Base-by-base conservation (phyloP, 1,140 invertebrate species). In the Acyrthosiphon pisum region DNA sequence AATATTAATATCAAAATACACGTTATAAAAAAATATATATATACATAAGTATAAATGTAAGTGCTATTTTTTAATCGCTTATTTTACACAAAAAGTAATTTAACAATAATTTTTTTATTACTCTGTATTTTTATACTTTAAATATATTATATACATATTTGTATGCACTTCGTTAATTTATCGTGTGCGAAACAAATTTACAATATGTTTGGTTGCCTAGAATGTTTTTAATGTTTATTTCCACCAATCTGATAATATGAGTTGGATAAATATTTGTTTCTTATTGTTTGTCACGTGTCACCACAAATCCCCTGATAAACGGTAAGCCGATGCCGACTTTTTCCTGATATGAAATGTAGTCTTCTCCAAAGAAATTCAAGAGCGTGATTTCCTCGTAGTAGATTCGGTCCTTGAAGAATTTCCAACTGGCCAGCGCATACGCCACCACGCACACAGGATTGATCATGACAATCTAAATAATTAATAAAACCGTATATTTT, bases 341-440 rank as follows among this genome's bases (percentile, higher is more conserved):
- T 94, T 97, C 96, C 95, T 99, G 98, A 95, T 99, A 99, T 91
- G 97, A 95, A 6, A 97, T 94, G 95, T 99, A 99, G 68, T 98
- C 96, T 94, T 97, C 96, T 1, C 98, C 98, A 95, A 99, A 99
- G 96, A 99, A 99, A 94, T 97, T 97, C 0, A 99, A 95, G 81
- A 99, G 95, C n/a, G 97, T 98, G 50, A 97, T 96, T 96, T 99
- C 99, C 96, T 99, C 99, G 88, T 98, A 96, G 93, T 96, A 96
- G 68, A 99, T 97, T 89, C 99, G 96, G 94, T 98, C 97, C 46
- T 97, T 96, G 95, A 99, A 99, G 95, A 99, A 99, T 53, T 96
- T 96, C 98, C 98, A 99, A 14, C 98, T 98, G 2, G 97, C 97
- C 11, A 97, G 93, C 3, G 97, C 95, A 95, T 99, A 99, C 11